Conservation (phyloP, 2,113 vertebrate species). For the Lycocorax pyrrhopterus region DNA sequence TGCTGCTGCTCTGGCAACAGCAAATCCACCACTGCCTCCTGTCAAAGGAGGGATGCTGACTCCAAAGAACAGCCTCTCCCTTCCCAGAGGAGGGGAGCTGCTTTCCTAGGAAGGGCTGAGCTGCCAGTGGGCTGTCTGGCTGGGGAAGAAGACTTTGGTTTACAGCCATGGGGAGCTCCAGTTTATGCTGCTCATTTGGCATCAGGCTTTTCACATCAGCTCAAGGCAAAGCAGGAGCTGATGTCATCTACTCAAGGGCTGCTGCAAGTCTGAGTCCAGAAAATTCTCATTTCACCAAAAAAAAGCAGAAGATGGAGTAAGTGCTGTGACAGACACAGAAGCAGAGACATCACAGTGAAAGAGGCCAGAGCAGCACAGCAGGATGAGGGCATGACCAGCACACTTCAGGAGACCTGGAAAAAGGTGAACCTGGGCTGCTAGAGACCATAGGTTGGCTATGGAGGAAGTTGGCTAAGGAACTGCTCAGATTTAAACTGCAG, state of each 20-base stretch:
- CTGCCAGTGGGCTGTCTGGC: neutral
- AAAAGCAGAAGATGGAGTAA: neutral
- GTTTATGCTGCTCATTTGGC: neutral
- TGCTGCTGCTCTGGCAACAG: neutral
- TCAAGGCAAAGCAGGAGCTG: neutral
- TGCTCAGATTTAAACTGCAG: neutral
- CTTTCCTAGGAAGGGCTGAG: neutral
- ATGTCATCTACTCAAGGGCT: neutral
- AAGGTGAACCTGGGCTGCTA: neutral
- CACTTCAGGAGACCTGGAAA: neutral
- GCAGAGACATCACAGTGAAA: neutral
- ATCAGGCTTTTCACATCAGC: neutral
- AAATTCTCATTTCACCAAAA: neutral
- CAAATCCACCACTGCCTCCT: neutral
- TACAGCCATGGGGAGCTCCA: neutral
- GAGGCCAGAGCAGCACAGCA: neutral
- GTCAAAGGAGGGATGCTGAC: neutral
- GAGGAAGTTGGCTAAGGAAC: neutral
- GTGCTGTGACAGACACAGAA: neutral
- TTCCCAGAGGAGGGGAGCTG: neutral
- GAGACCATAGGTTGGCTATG: rapidly evolving
- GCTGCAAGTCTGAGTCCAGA: neutral
- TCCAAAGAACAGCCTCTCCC: neutral
- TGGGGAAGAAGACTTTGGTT: neutral
- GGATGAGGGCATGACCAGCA: rapidly evolving